A percentile compares a stretch with the other conserved stretches of the same genome.
phyloP scores from a whole-genome alignment of 2,113 vertebrate species.

The Syngnathus typhle region DNA sequence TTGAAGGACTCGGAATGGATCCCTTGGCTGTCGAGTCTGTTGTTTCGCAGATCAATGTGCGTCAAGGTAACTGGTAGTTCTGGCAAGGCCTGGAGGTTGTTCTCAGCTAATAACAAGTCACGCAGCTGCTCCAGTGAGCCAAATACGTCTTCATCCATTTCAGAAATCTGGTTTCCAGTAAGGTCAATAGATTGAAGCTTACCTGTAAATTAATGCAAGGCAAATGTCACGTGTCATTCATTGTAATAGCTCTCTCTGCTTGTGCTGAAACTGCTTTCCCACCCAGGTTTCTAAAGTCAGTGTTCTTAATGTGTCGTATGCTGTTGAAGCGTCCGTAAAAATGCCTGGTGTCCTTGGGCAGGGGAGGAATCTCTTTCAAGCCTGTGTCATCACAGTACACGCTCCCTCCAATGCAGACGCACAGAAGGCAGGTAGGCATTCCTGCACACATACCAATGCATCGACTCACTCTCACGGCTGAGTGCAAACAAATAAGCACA shows the following conservation, averaged over 20 bases:
- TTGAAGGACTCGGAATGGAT: slow-evolving; percentile 65
- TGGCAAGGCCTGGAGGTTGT: slow-evolving; percentile 68
- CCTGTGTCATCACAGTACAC: slow-evolving; percentile 75
- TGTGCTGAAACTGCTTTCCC: slow-evolving; percentile 18
- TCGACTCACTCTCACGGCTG: neutral
- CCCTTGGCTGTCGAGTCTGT: slow-evolving; percentile 68
- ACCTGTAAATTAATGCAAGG: slow-evolving; percentile 51
- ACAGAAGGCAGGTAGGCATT: slow-evolving; percentile 74
- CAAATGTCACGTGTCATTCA: neutral
- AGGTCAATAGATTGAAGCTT: slow-evolving; percentile 75
- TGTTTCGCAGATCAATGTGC: slow-evolving; percentile 67
- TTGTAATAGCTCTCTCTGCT: neutral
- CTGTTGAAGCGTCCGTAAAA: slow-evolving; percentile 80
- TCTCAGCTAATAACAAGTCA: slow-evolving; percentile 73
- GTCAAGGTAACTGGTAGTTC: slow-evolving; percentile 63
- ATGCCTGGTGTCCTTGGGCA: slow-evolving; percentile 72
- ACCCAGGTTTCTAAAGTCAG: slow-evolving; percentile 73
- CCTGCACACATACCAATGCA: slow-evolving; percentile 44
- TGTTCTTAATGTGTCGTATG: slow-evolving; percentile 57
- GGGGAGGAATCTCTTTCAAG: slow-evolving; percentile 66
- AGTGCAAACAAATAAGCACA: neutral
- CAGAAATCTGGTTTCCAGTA: slow-evolving; percentile 71
- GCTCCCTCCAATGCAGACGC: slow-evolving; percentile 74
- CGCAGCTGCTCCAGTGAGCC: slow-evolving; percentile 62
- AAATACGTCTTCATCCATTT: slow-evolving; percentile 62